phyloP scores from a whole-genome alignment of 2,888 invertebrate species.

The Byasa hedistus region DNA sequence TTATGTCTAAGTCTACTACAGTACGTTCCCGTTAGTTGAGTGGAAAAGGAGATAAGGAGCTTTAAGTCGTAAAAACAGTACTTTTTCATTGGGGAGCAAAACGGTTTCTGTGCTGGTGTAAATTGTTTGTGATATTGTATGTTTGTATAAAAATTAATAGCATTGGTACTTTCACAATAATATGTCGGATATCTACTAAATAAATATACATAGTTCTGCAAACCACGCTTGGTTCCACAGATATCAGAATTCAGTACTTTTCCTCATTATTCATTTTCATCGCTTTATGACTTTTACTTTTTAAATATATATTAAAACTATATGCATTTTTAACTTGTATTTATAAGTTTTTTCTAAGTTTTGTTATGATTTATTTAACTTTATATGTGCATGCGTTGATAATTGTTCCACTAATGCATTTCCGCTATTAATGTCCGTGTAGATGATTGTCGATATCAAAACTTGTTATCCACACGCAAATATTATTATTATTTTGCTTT shows the following conservation, averaged over 20 bases:
- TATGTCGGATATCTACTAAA: too few relatives aligned
- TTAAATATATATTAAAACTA: too few relatives aligned
- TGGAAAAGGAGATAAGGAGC: conserved; percentile 71
- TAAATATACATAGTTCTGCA: too few relatives aligned
- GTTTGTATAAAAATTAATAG: neutral
- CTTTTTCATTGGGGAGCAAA: conserved; percentile 35
- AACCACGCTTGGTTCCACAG: too few relatives aligned
- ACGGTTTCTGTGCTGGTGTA: neutral
- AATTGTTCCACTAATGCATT: conserved; percentile 37
- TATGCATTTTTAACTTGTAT: too few relatives aligned
- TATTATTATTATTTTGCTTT: neutral
- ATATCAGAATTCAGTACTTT: too few relatives aligned
- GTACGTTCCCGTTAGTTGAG: conserved; percentile 42
- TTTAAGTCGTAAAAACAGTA: conserved; percentile 58
- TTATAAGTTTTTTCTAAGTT: too few relatives aligned
- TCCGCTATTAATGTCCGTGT: conserved; percentile 34
- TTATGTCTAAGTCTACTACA: neutral
- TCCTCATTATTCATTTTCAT: too few relatives aligned
- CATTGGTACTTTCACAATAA: too few relatives aligned
- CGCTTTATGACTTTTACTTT: too few relatives aligned
- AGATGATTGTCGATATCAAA: conserved; percentile 29
- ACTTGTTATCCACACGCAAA: conserved; percentile 36
- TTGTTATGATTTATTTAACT: too few relatives aligned
- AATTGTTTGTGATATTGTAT: neutral
- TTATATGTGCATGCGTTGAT: neutral